Percentiles rank a stretch among this genome's conserved stretches.
phyloP scores from a whole-genome alignment of 1,140 invertebrate species.

The Melanaphis sacchari region DNA sequence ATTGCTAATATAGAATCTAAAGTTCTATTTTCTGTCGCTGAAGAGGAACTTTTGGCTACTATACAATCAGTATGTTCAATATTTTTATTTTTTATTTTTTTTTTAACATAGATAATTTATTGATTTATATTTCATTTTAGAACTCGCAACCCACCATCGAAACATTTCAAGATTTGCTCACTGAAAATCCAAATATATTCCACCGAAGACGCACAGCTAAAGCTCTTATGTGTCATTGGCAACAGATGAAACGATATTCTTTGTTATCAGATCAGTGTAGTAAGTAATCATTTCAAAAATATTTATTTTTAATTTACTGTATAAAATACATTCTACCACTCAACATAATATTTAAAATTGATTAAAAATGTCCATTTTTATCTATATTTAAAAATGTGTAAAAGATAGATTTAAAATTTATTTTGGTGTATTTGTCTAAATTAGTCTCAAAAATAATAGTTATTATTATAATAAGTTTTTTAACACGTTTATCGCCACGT shows the following conservation, averaged over 20 bases:
- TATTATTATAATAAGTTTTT: not conserved
- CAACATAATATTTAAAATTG: not conserved
- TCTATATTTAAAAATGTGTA: not conserved
- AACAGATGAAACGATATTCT: constrained; percentile 91
- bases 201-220: constrained; percentile 87
- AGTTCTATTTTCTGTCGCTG: constrained; percentile 86
- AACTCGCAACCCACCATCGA: constrained; percentile 75
- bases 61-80: constrained; percentile 79
- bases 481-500: no score
- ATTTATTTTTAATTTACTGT: not conserved
- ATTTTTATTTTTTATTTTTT: constrained; percentile 23
- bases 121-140: constrained; percentile 62
- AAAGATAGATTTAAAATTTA: not conserved
- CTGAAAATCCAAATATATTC: constrained; percentile 83
- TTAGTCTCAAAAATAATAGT: not conserved
- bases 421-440: not conserved
- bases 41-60: constrained; percentile 85
- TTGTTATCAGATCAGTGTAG: constrained; percentile 88
- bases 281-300: constrained; percentile 64
- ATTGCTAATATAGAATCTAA: constrained; percentile 85
- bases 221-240: constrained; percentile 87
- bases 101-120: not conserved
- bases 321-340: not conserved
- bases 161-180: constrained; percentile 86
- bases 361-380: not conserved